Conservation (phyloP, 2,888 invertebrate species). For the Amiota communis region DNA sequence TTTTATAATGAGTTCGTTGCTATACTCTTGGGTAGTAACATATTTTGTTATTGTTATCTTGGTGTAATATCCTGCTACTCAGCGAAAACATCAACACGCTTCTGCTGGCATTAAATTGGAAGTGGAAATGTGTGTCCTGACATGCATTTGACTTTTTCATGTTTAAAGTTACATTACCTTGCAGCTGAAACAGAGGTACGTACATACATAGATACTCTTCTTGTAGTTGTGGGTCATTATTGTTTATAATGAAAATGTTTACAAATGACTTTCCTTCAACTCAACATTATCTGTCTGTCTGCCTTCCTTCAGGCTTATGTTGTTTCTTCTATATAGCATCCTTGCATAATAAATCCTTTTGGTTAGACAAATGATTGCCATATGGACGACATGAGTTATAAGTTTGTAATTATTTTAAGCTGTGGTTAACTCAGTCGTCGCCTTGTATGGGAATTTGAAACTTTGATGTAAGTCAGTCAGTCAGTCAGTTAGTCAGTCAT, state of each 20-base stretch:
- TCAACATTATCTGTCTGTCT: neutral
- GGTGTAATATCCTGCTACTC: neutral
- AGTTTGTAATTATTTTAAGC: conserved; percentile 62
- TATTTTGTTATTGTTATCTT: neutral
- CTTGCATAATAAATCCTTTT: neutral
- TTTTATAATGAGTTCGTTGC: conserved; percentile 6
- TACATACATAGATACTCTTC: neutral
- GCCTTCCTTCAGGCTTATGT: too few relatives aligned
- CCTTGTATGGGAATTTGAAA: too few relatives aligned
- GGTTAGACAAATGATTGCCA: neutral
- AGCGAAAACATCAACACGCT: neutral
- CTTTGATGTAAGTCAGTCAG: too few relatives aligned
- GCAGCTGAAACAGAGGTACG: too few relatives aligned
- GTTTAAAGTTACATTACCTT: neutral
- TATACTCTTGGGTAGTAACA: neutral
- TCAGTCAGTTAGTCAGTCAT: too few relatives aligned
- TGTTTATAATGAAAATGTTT: neutral
- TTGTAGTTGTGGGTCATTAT: neutral
- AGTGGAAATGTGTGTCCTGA: neutral
- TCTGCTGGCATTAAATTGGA: neutral
- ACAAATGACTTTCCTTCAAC: conserved; percentile 3
- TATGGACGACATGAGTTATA: conserved; percentile 58
- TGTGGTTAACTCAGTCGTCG: neutral
- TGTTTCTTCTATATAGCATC: too few relatives aligned
- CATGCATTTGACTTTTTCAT: conserved; percentile 10